Percentiles rank a stretch among this genome's conserved stretches.
phyloP scores from a whole-genome alignment of 2,797 vertebrate genomes.

The Cynodonichthys magdalenae region DNA sequence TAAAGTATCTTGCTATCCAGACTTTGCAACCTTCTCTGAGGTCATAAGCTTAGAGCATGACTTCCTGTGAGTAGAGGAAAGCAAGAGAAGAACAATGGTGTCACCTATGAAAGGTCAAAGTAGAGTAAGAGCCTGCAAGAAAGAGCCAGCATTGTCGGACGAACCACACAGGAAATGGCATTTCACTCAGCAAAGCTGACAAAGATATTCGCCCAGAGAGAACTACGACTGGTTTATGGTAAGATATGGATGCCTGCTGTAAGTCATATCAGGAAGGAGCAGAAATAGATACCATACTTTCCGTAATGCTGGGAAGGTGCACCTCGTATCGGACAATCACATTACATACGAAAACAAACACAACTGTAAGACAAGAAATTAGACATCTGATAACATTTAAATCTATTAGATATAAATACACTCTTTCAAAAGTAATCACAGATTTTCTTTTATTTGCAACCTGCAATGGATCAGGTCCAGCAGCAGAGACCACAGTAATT shows the following conservation, averaged over 20 bases:
- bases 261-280: conserved; percentile 71
- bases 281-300: conserved; percentile 73
- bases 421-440: conserved; percentile 27
- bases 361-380: conserved; percentile 54
- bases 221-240: conserved; percentile 59
- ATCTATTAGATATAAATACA: conserved; percentile 20
- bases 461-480: conserved; percentile 42
- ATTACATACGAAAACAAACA: conserved; percentile 52
- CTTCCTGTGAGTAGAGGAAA: conserved; percentile 64
- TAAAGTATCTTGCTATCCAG: conserved; percentile 32
- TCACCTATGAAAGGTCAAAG: conserved; percentile 64
- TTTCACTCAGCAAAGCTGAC: conserved; percentile 61
- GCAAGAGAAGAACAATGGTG: conserved; percentile 52
- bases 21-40: conserved; percentile 57
- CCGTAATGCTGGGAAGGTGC: conserved; percentile 69
- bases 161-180: conserved; percentile 72
- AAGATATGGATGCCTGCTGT: conserved; percentile 64
- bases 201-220: conserved; percentile 66
- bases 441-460: conserved; percentile 32
- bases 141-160: conserved; percentile 53
- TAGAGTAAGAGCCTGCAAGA: conserved; percentile 47
- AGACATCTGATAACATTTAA: conserved; percentile 23
- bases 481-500: conserved; percentile 42
- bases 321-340: conserved; percentile 59
- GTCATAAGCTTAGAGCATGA: conserved; percentile 54